These are phyloP conservation scores for Ophraella communa DNA, from an alignment of 2,888 invertebrate species.

Conservation along the genomic window DNA sequence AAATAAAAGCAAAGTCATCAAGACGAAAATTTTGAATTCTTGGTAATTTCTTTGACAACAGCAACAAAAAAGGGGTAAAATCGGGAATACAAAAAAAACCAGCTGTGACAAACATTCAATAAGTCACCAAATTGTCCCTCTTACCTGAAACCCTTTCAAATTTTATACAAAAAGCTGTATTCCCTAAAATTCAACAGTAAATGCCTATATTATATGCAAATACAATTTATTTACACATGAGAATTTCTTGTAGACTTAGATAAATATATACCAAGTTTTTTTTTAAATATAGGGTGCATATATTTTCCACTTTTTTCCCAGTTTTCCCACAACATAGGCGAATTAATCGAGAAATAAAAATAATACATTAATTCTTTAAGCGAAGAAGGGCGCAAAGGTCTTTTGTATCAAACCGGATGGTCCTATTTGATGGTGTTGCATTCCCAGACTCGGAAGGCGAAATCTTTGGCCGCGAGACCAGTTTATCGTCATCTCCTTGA, in stretches of 20 bases:
- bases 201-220: constrained; percentile 14
- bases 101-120: constrained; percentile 3
- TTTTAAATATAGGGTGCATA: constrained; percentile 8
- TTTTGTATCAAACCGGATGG: constrained; percentile 4
- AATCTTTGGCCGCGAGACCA: not conserved
- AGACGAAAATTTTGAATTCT: not conserved
- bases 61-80: constrained; percentile 5
- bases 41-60: too few species aligned
- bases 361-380: constrained; percentile 3
- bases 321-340: constrained; percentile 4
- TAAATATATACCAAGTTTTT: too few species aligned
- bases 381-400: not conserved
- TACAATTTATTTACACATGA: not conserved
- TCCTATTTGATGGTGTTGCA: constrained; percentile 5
- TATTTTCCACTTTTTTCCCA: constrained; percentile 8
- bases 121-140: not conserved
- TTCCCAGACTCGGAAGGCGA: constrained; percentile 13
- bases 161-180: not conserved
- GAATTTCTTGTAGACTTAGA: not conserved
- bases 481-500: constrained; percentile 15
- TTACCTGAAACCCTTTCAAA: constrained; percentile 16
- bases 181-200: constrained; percentile 1
- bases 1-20: too few species aligned
- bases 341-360: constrained; percentile 10
- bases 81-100: constrained; percentile 1